Evolutionary conservation across 2,888 invertebrate genomes (phyloP).

Genomic region (Cerceris rybyensis): DNA sequence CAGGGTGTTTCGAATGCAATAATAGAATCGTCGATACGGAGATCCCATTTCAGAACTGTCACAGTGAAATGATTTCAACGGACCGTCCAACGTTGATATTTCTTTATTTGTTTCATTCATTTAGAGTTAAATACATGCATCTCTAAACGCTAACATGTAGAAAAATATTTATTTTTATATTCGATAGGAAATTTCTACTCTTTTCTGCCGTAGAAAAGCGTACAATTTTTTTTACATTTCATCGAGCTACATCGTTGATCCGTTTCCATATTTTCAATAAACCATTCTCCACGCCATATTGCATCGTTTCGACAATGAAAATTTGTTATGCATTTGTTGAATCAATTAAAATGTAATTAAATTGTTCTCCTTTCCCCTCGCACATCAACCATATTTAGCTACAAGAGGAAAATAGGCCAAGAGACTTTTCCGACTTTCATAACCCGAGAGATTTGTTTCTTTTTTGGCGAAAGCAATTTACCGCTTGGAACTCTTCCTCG

Average conservation of each 20-base stretch:
- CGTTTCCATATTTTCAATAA: neutral
- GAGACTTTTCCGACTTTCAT: conserved; percentile 3
- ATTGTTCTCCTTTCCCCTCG: neutral
- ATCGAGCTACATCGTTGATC: neutral
- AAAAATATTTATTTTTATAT: too few relatives aligned
- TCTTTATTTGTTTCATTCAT: too few relatives aligned
- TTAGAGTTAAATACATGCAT: too few relatives aligned
- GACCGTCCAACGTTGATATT: too few relatives aligned
- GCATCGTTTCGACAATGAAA: too few relatives aligned
- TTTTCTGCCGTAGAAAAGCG: too few relatives aligned
- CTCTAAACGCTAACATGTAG: too few relatives aligned
- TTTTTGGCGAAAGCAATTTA: conserved; percentile 10
- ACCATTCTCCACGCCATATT: too few relatives aligned
- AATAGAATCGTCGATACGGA: conserved; percentile 58
- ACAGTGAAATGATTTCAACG: conserved; percentile 3
- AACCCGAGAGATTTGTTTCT: neutral
- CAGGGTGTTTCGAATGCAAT: conserved; percentile 47
- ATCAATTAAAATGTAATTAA: too few relatives aligned
- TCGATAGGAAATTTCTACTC: too few relatives aligned
- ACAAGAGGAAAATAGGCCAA: neutral
- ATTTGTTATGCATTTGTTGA: too few relatives aligned
- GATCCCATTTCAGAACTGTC: conserved; percentile 17
- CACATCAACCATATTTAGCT: neutral
- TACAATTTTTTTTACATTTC: neutral
- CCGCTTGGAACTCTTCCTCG: conserved; percentile 12